Base-by-base conservation (phyloP, 2,888 invertebrate species). In the Cerastoderma edule region DNA sequence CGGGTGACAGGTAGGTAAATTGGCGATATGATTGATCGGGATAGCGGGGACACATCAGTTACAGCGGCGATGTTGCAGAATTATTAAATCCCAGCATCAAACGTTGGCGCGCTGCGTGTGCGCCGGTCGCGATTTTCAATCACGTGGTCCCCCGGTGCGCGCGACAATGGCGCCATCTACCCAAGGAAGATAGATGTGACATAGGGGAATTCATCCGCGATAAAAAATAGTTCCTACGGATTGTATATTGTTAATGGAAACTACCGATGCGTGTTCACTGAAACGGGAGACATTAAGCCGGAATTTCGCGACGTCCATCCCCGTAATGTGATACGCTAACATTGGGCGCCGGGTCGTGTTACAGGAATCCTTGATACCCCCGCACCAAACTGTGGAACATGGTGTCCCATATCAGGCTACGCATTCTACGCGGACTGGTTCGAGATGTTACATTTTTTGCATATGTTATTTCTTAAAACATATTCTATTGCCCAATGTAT, bases 21-120 rank as follows among this genome's bases (percentile, higher is more conserved):
- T 75, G 75, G 79, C 69, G 50, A 30, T 48, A 54, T 79, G 75
- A 79, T 79, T 75, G 75, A 79, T 79, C 57, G 75, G 30, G 56
- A 30, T 27, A 57, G 50, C 39, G 71, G 64, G 69, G 57, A 72
- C 50, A 30, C 72, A 75, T 60, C 69, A 64, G 75, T 39, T 72
- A 79, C 67, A 68, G 67, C 69, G 72, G 69, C 60, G 69, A 69
- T 79, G 79, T 75, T 39, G 75, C 67, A 72, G 75, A 66, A 75
- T 79, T 79, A 71, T 67, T 79, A 79, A 69, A 75, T 68, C 79
- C n/a, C 75, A 79, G 75, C 79, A 79, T 79, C 79, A 79, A 79
- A 79, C 79, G 79, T 44, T 56, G 48, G 57, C 39, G 39, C 75
- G 27, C 79, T 48, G 72, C 72, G 69, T 79, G 79, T 69, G 63